A percentile compares a stretch with the other conserved stretches of the same genome.
Conservation (phyloP, 1,140 invertebrate genomes). For the Melanaphis sacchari region DNA sequence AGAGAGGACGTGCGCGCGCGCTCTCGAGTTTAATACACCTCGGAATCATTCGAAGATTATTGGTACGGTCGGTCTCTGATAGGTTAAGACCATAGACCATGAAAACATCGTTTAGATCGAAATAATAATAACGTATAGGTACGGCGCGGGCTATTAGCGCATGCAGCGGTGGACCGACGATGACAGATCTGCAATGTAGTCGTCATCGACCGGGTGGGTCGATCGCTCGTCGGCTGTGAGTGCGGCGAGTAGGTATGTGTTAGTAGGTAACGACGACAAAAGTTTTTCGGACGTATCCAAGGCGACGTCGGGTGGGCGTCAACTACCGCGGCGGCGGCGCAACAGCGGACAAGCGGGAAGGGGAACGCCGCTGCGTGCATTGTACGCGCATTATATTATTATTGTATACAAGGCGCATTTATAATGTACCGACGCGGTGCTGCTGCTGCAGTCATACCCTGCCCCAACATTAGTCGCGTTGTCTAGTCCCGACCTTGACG, state of each 20-base stretch:
- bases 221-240: neutral
- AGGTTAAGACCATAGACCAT: neutral
- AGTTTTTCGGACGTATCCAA: slow-evolving; percentile 26
- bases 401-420: slow-evolving; percentile 11
- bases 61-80: neutral
- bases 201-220: neutral
- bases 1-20: too few species aligned
- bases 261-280: neutral
- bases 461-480: slow-evolving; percentile 34
- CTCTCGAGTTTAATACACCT: neutral
- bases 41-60: neutral
- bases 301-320: slow-evolving; percentile 15
- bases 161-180: neutral
- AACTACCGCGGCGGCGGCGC: neutral
- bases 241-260: neutral
- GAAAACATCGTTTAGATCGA: neutral
- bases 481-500: slow-evolving; percentile 49
- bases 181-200: neutral
- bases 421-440: neutral
- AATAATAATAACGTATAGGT: neutral
- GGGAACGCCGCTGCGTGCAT: neutral
- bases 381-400: slow-evolving; percentile 19
- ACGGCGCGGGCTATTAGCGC: neutral
- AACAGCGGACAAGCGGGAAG: neutral
- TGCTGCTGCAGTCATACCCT: slow-evolving; percentile 34